Evolutionary conservation across 2,797 vertebrate genomes (phyloP), one percentile per base, ranked within the genome.

Genomic region (Sibirionetta formosa): DNA sequence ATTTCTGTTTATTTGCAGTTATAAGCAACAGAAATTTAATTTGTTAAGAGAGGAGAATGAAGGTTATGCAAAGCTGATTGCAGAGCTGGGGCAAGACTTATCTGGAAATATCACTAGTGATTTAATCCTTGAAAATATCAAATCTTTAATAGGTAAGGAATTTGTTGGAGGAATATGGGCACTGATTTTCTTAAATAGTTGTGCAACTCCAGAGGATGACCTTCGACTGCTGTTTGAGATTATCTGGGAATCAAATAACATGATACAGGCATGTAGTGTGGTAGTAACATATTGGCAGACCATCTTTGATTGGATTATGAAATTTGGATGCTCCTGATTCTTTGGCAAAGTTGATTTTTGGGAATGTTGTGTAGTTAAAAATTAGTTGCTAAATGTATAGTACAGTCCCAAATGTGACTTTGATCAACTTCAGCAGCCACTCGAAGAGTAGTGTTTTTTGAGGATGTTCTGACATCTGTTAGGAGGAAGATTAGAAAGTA

Each of bases 1-100:
- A 85, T 95, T 94, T 94, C 71, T 97, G 61, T 97, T 96, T 96
- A 50, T 95, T 98, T 97, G 56, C 97, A 99, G 99, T 98, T 99
- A 99, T 97, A 99, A 99, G 93, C 99, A 99, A 93, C 99, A 99
- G 98, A 99, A 99, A 98, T 99, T 99, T 97, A 99, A 99, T 97
- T 98, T 99, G 96, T 98, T 99, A 96, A 98, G 99, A 97, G 99
- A 99, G 96, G 99, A 99, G 97, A 99, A 99, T 40, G 99, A 99
- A 98, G 99, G 99, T 90, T 99, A 99, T 90, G 99, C 99, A 94
- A 99, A 99, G 95, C 98, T 99, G 86, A 99, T 99, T 98, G 99
- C 99, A 23, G 99, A 99, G 98, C 98, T 99, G 81, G 99, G 99
- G 22, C 99, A 99, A 98, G 99, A 99, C 97, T 98, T 99, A 86